Conservation (phyloP, 2,113 vertebrate species). For the Gasterosteus aculeatus region DNA sequence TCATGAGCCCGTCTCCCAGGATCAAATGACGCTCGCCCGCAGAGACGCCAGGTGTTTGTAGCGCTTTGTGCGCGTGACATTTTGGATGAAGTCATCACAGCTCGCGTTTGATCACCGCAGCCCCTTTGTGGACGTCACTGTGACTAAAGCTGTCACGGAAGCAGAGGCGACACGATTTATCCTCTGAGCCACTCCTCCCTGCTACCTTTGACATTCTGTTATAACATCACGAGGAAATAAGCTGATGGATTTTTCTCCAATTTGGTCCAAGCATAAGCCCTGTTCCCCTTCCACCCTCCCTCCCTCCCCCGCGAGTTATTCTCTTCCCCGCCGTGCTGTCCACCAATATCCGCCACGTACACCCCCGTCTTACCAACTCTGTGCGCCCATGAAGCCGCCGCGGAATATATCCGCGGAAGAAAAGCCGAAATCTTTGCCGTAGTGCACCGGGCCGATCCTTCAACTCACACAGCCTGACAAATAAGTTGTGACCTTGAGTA, state of each 20-base stretch:
- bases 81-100: slow-evolving; percentile 76
- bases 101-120: slow-evolving; percentile 68
- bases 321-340: slow-evolving; percentile 41
- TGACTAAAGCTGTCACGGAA: slow-evolving; percentile 71
- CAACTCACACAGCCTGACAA: slow-evolving; percentile 80
- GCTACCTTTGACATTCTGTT: slow-evolving; percentile 68
- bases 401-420: slow-evolving; percentile 74
- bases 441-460: slow-evolving; percentile 69
- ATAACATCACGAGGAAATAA: slow-evolving; percentile 70
- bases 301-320: slow-evolving; percentile 36
- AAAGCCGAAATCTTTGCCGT: slow-evolving; percentile 73
- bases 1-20: slow-evolving; percentile 65
- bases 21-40: slow-evolving; percentile 69
- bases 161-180: slow-evolving; percentile 71
- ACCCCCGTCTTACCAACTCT: slow-evolving; percentile 56
- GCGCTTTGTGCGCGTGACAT: slow-evolving; percentile 54
- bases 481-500: slow-evolving; percentile 84
- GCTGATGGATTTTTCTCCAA: slow-evolving; percentile 70
- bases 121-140: slow-evolving; percentile 72
- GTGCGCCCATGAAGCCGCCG: slow-evolving; percentile 68
- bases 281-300: slow-evolving; percentile 31
- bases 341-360: slow-evolving; percentile 32
- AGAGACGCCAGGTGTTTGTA: slow-evolving; percentile 56
- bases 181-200: slow-evolving; percentile 66
- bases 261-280: slow-evolving; percentile 54